Percentiles rank a stretch among this genome's conserved stretches.
Evolutionary conservation across 2,888 invertebrate species (phyloP).

Genomic region (Heliconius erato): DNA sequence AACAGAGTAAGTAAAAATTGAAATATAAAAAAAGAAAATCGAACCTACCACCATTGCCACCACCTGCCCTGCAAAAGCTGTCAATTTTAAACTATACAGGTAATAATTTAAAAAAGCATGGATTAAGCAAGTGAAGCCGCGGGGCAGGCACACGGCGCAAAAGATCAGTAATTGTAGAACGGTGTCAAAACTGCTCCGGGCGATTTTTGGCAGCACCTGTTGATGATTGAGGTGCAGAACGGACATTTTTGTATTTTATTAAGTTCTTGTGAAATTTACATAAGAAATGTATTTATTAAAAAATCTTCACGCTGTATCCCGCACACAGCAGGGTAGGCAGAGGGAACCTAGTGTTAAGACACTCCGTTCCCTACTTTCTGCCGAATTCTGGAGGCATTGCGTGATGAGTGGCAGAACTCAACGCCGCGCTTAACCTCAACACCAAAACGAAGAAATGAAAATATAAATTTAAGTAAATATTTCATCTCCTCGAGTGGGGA

Average conservation of each 20-base stretch:
- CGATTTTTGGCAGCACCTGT: conserved; percentile 48
- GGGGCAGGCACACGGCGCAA: conserved; percentile 35
- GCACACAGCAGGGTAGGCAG: no score
- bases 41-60: background rate
- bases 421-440: no score
- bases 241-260: conserved; percentile 23
- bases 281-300: background rate
- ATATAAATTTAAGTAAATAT: no score
- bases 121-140: conserved; percentile 35
- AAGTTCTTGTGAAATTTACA: background rate
- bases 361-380: no score
- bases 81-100: conserved; percentile 16
- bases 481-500: no score
- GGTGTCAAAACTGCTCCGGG: conserved; percentile 49
- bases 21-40: background rate
- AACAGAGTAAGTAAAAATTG: no score
- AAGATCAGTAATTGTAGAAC: conserved; percentile 44
- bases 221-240: conserved; percentile 32
- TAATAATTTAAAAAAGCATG: conserved; percentile 8
- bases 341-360: no score
- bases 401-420: no score
- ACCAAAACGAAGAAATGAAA: no score
- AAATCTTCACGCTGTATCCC: no score
- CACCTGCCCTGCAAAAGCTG: conserved; percentile 5
- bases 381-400: no score